A percentile compares a stretch with the other conserved stretches of the same genome.
Evolutionary conservation across 2,888 invertebrate species (phyloP).

Genomic region (Xanthostigma xanthostigma): DNA sequence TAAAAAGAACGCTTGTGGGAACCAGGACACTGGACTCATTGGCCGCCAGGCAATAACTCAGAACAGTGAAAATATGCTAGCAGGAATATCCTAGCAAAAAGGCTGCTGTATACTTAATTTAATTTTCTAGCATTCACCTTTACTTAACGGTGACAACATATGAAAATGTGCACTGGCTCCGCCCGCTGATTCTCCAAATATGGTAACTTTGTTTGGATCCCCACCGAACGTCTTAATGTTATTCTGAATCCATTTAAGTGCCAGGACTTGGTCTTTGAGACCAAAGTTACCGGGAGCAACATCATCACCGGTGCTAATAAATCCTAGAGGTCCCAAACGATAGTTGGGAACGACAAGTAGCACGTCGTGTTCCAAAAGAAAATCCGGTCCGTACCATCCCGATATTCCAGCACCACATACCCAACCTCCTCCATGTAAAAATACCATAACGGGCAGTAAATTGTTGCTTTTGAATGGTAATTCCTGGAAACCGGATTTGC

Average conservation of each 20-base stretch:
- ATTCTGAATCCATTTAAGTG: slow-evolving; percentile 25
- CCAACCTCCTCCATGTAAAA: slow-evolving; percentile 62
- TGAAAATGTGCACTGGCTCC: slow-evolving; percentile 28
- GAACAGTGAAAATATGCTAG: no score
- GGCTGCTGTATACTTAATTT: no score
- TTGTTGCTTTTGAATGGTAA: slow-evolving; percentile 12
- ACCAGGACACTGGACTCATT: no score
- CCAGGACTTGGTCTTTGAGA: slow-evolving; percentile 28
- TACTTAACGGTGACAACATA: slow-evolving; percentile 26
- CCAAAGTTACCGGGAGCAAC: slow-evolving; percentile 29
- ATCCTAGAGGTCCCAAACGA: slow-evolving; percentile 40
- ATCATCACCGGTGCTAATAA: slow-evolving; percentile 25
- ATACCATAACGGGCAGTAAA: slow-evolving; percentile 54
- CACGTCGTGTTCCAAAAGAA: slow-evolving; percentile 51
- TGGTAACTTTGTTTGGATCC: slow-evolving; percentile 24
- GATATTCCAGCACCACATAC: slow-evolving; percentile 54
- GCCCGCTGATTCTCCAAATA: slow-evolving; percentile 30
- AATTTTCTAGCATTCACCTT: slow-evolving; percentile 16
- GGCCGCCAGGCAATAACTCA: no score
- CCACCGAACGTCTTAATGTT: slow-evolving; percentile 28
- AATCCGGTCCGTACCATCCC: slow-evolving; percentile 53
- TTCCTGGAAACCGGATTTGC: slow-evolving; percentile 6
- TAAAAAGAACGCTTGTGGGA: no score
- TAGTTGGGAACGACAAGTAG: slow-evolving; percentile 55
- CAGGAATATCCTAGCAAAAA: no score